These are phyloP conservation scores for Arrhamphus sclerolepis DNA, from an alignment of 2,797 vertebrate species.

Conservation along the genomic window DNA sequence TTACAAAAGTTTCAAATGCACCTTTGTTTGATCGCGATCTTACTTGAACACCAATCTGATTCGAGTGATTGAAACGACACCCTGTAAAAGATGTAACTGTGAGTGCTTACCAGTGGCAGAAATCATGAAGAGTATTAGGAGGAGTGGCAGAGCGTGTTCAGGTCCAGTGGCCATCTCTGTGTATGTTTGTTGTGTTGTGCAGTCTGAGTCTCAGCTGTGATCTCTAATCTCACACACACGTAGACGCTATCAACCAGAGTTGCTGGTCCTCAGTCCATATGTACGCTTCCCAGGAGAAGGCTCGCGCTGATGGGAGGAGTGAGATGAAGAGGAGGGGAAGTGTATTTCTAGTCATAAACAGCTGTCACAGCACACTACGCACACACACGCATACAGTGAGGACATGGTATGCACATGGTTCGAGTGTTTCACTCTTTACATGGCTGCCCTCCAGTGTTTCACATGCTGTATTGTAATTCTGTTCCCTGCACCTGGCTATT, in stretches of 20 bases:
- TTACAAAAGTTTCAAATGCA: too few relatives aligned
- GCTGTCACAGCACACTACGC: slow-evolving; percentile 70
- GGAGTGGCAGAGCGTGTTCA: slow-evolving; percentile 26
- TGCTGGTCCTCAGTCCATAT: slow-evolving; percentile 21
- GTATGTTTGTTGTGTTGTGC: slow-evolving; percentile 16
- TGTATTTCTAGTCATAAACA: slow-evolving; percentile 78
- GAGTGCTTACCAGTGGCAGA: slow-evolving; percentile 63
- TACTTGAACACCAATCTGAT: too few relatives aligned
- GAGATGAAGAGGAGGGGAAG: slow-evolving; percentile 30
- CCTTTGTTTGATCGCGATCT: neutral
- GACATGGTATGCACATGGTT: slow-evolving; percentile 7
- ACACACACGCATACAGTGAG: slow-evolving; percentile 1
- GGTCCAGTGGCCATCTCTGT: slow-evolving; percentile 61
- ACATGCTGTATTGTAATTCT: slow-evolving; percentile 16
- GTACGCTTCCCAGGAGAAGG: slow-evolving; percentile 36
- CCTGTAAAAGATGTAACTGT: slow-evolving; percentile 3
- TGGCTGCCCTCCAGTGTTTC: slow-evolving; percentile 46
- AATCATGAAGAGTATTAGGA: slow-evolving; percentile 48
- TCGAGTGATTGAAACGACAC: slow-evolving; percentile 5
- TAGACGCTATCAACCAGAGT: slow-evolving; percentile 18
- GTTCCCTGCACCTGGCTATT: slow-evolving; percentile 40
- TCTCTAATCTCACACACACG: slow-evolving; percentile 19
- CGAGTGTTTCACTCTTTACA: slow-evolving; percentile 20
- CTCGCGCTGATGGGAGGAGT: slow-evolving; percentile 33
- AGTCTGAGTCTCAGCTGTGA: slow-evolving; percentile 31